Conservation (phyloP, 2,888 invertebrate species). For the Taenaris catops region DNA sequence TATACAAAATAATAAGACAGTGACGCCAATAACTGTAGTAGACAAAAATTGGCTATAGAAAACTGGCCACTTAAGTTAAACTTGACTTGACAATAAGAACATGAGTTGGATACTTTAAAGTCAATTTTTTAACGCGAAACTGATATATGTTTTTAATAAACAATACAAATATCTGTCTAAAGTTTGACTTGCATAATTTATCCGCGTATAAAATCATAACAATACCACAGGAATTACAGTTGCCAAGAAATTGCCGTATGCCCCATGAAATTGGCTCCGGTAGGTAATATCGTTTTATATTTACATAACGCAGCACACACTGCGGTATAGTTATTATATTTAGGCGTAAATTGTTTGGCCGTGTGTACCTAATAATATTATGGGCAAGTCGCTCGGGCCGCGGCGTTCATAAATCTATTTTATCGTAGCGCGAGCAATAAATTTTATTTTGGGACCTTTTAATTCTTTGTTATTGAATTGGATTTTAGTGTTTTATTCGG, state of each 20-base stretch:
- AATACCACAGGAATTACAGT: constrained; percentile 9
- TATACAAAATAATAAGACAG: too few relatives aligned
- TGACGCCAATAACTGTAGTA: too few relatives aligned
- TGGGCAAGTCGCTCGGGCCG: constrained; percentile 46
- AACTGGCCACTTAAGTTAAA: too few relatives aligned
- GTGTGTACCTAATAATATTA: constrained; percentile 64
- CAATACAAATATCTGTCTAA: too few relatives aligned
- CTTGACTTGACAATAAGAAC: too few relatives aligned
- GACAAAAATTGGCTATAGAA: too few relatives aligned
- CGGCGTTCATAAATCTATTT: constrained; percentile 77
- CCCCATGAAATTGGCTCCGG: constrained; percentile 17
- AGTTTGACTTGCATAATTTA: background rate
- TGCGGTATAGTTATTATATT: constrained; percentile 26
- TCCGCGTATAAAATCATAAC: constrained; percentile 6
- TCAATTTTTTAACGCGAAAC: too few relatives aligned
- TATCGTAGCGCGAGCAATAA: constrained; percentile 77
- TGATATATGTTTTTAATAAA: too few relatives aligned
- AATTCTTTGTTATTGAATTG: constrained; percentile 80
- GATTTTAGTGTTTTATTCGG: constrained; percentile 80
- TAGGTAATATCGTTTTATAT: constrained; percentile 26
- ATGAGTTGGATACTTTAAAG: too few relatives aligned
- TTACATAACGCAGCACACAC: constrained; percentile 26
- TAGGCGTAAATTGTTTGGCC: constrained; percentile 43
- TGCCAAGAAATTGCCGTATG: constrained; percentile 17
- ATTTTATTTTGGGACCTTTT: constrained; percentile 80